These are phyloP conservation scores for Haliclona indistincta DNA, from an alignment of 37 sponge, comb jelly and placozoan genomes.

Conservation along the genomic window DNA sequence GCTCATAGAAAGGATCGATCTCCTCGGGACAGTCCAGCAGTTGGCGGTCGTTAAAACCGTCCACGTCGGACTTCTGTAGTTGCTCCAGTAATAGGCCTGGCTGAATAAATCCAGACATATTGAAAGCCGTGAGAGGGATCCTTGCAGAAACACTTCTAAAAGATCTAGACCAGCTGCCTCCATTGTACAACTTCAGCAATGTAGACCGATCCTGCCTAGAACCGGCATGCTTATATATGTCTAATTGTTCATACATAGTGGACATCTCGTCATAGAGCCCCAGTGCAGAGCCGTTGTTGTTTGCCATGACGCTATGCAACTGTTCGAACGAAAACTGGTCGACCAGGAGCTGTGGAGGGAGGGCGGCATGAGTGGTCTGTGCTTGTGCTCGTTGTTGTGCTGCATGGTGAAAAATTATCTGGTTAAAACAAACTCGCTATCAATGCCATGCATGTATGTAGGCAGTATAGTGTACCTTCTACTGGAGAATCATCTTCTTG, in stretches of 20 bases:
- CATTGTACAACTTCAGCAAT: conserved; percentile 12
- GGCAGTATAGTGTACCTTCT: too few species aligned
- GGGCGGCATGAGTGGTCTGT: background rate
- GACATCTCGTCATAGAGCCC: conserved; percentile 14
- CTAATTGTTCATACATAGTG: conserved; percentile 8
- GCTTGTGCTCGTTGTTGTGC: too few species aligned
- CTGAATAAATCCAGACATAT: conserved; percentile 24
- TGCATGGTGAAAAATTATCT: too few species aligned
- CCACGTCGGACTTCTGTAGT: background rate
- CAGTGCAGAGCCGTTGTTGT: background rate
- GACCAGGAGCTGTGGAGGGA: conserved; percentile 6
- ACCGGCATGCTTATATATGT: too few species aligned
- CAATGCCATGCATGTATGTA: too few species aligned
- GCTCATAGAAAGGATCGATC: background rate
- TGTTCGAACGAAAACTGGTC: conserved; percentile 19
- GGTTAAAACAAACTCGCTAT: too few species aligned
- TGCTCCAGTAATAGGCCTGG: background rate
- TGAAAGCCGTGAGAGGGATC: conserved; percentile 13
- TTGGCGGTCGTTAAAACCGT: conserved; percentile 21
- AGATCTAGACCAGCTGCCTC: conserved; percentile 7
- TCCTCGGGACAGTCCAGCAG: conserved; percentile 1
- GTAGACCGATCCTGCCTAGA: conserved; percentile 12
- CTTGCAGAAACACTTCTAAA: conserved; percentile 2
- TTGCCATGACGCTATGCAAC: background rate
- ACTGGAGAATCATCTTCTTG: too few species aligned